Percentiles rank a stretch among this genome's conserved stretches.
phyloP scores from a whole-genome alignment of 2,113 vertebrate genomes.

The Fulmarus glacialis region DNA sequence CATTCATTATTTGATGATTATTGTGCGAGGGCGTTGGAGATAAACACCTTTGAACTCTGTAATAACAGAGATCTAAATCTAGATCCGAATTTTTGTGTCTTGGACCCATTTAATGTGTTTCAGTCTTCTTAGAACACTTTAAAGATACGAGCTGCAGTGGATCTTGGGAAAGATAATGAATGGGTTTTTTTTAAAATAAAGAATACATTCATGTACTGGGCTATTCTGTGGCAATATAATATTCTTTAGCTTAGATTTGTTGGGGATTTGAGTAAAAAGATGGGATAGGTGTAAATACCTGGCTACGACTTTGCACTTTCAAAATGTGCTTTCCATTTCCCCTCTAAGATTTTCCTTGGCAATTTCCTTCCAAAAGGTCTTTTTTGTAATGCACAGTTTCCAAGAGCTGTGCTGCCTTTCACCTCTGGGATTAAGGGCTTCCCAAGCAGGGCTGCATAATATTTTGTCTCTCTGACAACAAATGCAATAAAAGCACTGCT shows the following conservation, averaged over 20 bases:
- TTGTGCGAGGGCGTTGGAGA: background rate
- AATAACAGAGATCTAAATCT: background rate
- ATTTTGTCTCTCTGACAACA: conserved; percentile 46
- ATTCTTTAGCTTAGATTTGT: background rate
- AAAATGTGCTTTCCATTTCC: background rate
- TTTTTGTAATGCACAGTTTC: background rate
- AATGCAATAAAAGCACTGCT: background rate
- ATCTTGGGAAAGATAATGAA: background rate
- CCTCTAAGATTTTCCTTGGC: background rate
- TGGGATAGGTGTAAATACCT: background rate
- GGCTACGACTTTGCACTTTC: background rate
- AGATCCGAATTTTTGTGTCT: background rate
- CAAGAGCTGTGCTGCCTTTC: background rate
- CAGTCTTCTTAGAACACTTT: background rate
- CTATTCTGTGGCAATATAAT: background rate
- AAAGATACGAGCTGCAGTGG: background rate
- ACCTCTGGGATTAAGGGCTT: background rate
- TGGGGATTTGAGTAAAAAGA: background rate
- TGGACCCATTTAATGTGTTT: background rate
- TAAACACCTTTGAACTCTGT: background rate
- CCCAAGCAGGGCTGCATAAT: background rate
- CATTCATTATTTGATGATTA: background rate
- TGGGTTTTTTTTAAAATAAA: background rate
- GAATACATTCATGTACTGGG: background rate
- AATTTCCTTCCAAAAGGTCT: background rate